These are phyloP conservation scores for Platyscapa corneri DNA, from an alignment of 1,140 invertebrate genomes.

Conservation along the genomic window DNA sequence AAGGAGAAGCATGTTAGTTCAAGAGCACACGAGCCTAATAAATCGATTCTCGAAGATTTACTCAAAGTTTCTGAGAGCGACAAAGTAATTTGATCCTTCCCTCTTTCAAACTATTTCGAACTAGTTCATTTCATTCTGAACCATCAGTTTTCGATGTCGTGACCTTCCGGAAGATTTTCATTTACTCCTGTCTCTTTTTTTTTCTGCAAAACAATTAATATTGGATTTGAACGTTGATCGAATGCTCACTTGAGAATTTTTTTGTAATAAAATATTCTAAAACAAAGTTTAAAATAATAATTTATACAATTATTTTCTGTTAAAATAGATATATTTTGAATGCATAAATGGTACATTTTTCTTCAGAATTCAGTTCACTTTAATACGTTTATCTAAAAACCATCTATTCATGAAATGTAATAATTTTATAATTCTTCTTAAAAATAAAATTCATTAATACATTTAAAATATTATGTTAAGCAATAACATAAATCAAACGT, in stretches of 20 bases:
- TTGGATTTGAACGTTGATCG: slow-evolving; percentile 30
- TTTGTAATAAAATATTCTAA: background rate
- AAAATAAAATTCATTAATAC: too few relatives aligned
- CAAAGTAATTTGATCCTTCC: slow-evolving; percentile 57
- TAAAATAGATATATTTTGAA: too few relatives aligned
- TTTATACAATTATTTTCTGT: too few relatives aligned
- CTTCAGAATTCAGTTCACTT: too few relatives aligned
- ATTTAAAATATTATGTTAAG: too few relatives aligned
- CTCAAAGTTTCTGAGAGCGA: slow-evolving; percentile 42
- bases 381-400: too few relatives aligned
- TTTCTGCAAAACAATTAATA: slow-evolving; percentile 23
- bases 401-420: too few relatives aligned
- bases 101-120: slow-evolving; percentile 56
- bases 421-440: too few relatives aligned
- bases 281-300: too few relatives aligned
- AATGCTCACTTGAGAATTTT: background rate
- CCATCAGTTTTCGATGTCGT: slow-evolving; percentile 53
- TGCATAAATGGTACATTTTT: too few relatives aligned
- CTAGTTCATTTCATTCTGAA: slow-evolving; percentile 60
- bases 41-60: slow-evolving; percentile 52
- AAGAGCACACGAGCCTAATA: background rate
- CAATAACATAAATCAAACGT: too few relatives aligned
- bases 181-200: slow-evolving; percentile 27
- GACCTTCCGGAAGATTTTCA: slow-evolving; percentile 60
- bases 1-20: background rate